Evolutionary conservation across 1,140 invertebrate species (phyloP).

Genomic region (Vollenhovia emeryi): DNA sequence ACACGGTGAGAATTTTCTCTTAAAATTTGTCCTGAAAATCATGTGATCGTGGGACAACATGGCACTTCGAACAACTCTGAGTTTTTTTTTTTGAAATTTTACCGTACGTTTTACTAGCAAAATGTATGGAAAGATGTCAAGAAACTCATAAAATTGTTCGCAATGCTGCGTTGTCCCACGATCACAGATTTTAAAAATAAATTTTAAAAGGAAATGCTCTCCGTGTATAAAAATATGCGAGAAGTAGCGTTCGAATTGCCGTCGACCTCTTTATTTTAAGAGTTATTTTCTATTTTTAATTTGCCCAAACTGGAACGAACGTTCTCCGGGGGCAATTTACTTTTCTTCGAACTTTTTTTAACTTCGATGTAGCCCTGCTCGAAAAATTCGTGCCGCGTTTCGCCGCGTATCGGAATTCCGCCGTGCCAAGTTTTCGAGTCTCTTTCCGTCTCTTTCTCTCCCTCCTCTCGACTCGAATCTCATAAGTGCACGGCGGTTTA

Average conservation of each 20-base stretch:
- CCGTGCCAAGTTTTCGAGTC: constrained; percentile 12
- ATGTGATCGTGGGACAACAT: no score
- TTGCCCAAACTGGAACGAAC: background rate
- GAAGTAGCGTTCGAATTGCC: background rate
- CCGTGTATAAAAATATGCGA: no score
- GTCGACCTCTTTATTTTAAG: background rate
- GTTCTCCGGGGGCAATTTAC: background rate
- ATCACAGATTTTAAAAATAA: no score
- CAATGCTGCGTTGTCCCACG: no score
- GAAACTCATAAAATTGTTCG: no score
- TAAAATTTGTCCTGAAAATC: no score
- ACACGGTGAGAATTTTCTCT: no score
- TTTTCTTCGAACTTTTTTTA: background rate
- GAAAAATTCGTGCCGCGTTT: background rate
- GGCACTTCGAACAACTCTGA: no score
- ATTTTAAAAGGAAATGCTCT: no score
- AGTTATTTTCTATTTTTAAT: background rate
- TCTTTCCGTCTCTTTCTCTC: background rate
- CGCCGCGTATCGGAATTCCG: background rate
- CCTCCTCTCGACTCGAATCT: constrained; percentile 44
- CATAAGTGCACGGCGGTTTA: constrained; percentile 45
- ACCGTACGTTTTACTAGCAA: no score
- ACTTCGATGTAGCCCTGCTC: background rate
- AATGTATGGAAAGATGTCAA: no score
- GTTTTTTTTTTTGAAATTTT: no score